Evolutionary conservation across 2,113 vertebrate genomes (phyloP).

Genomic region (Oreochromis aureus): DNA sequence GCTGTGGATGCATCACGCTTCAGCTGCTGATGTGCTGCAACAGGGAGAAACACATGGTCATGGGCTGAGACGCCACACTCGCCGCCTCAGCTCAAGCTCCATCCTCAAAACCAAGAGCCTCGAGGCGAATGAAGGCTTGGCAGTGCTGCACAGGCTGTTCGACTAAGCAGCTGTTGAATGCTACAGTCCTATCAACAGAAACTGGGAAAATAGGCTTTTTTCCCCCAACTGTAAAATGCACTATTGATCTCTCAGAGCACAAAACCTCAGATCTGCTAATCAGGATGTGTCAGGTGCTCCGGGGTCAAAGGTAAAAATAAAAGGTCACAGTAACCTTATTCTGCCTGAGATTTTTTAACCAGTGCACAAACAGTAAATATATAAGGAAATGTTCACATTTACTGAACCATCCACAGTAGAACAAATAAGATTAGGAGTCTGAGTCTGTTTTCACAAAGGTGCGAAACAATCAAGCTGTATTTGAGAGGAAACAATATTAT

Average conservation of each 20-base stretch:
- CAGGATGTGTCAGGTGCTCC: background rate
- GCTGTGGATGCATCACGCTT: constrained; percentile 56
- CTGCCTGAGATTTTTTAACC: background rate
- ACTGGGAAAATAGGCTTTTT: background rate
- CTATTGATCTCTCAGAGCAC: background rate
- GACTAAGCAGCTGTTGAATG: constrained; percentile 39
- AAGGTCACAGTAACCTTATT: background rate
- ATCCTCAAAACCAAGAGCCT: constrained; percentile 43
- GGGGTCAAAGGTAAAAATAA: background rate
- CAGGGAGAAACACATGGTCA: constrained; percentile 49
- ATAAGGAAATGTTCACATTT: background rate
- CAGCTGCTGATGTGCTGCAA: constrained; percentile 47
- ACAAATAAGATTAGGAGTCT: background rate
- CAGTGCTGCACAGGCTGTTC: background rate
- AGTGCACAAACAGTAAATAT: background rate
- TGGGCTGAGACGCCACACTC: constrained; percentile 6
- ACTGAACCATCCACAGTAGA: background rate
- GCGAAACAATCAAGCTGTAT: background rate
- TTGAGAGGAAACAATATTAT: background rate
- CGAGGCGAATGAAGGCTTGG: constrained; percentile 5
- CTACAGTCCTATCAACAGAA: constrained; percentile 6
- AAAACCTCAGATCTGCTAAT: background rate
- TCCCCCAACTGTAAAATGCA: background rate
- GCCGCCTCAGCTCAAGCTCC: background rate
- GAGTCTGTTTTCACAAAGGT: background rate